These are phyloP conservation scores for Sycophila texana DNA, from an alignment of 2,888 invertebrate species.

Conservation along the genomic window DNA sequence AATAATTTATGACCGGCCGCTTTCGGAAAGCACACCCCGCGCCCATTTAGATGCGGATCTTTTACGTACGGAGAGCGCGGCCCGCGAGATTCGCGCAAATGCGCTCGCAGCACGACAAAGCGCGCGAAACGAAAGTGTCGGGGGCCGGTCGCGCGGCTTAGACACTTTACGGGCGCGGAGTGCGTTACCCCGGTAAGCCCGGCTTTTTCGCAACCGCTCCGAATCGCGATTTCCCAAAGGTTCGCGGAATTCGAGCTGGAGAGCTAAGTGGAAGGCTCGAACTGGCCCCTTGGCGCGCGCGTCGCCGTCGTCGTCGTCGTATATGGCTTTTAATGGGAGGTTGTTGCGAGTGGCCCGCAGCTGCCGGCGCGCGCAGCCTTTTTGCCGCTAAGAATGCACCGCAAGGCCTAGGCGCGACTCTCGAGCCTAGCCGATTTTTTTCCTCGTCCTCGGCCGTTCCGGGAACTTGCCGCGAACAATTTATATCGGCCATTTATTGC, in stretches of 20 bases:
- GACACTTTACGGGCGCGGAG: too few relatives aligned
- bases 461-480: background rate
- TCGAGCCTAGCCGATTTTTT: slow-evolving; percentile 8
- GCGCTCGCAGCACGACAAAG: background rate
- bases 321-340: slow-evolving; percentile 50
- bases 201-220: slow-evolving; percentile 65
- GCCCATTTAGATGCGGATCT: slow-evolving; percentile 28
- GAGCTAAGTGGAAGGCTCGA: slow-evolving; percentile 38
- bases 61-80: background rate
- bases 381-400: slow-evolving; percentile 40
- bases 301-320: slow-evolving; percentile 11
- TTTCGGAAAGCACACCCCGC: slow-evolving; percentile 12
- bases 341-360: background rate
- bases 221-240: slow-evolving; percentile 69
- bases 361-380: background rate
- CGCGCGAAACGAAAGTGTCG: background rate
- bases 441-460: background rate
- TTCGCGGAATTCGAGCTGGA: slow-evolving; percentile 61
- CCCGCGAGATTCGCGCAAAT: background rate
- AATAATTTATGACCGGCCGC: background rate
- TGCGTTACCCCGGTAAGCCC: too few relatives aligned
- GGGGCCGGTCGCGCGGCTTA: too few relatives aligned
- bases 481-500: slow-evolving; percentile 9
- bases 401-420: slow-evolving; percentile 2
- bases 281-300: slow-evolving; percentile 5